These are phyloP conservation scores for Mormyrops attenuatus DNA, from an alignment of 2,797 vertebrate species.

Conservation along the genomic window DNA sequence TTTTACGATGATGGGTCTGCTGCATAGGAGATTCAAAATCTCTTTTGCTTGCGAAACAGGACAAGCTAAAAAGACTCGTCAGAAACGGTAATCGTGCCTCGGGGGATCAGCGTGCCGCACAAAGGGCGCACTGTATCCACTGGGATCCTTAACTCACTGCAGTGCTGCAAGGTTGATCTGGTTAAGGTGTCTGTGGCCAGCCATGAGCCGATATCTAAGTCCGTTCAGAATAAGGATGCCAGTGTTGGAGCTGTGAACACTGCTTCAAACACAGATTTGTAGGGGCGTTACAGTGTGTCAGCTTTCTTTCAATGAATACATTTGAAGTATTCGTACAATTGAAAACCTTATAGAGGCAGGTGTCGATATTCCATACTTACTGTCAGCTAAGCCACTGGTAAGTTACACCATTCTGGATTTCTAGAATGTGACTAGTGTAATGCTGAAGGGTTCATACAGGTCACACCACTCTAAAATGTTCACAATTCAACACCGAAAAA, in stretches of 20 bases:
- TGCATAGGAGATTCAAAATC: background rate
- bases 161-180: background rate
- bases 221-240: background rate
- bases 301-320: background rate
- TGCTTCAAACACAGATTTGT: background rate
- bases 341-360: background rate
- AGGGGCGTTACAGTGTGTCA: background rate
- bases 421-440: background rate
- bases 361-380: background rate
- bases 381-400: background rate
- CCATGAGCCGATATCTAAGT: background rate
- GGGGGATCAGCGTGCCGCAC: background rate
- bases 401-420: background rate
- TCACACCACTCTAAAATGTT: background rate
- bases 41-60: background rate
- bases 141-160: slow-evolving; percentile 4
- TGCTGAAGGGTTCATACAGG: background rate
- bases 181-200: background rate
- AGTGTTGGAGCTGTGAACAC: background rate
- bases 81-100: background rate
- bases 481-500: background rate
- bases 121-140: background rate
- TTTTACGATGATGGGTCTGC: background rate
- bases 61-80: background rate
- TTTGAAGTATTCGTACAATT: background rate